Base-by-base conservation (phyloP, 2,113 vertebrate species). In the Peucedramus taeniatus region DNA sequence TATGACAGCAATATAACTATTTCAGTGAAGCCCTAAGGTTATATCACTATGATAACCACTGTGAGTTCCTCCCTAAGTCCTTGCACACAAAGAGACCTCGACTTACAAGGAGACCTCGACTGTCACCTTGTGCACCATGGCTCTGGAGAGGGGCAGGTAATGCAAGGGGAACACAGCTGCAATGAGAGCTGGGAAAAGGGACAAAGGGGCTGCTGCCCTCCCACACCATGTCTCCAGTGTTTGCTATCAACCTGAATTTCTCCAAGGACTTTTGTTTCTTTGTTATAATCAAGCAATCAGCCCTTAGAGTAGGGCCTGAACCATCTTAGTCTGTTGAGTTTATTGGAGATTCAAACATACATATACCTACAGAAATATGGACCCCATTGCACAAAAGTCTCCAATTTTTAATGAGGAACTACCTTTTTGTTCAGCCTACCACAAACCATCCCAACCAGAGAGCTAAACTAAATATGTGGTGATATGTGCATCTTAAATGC, bases 71-170 rank as follows among this genome's bases (percentile, higher is more conserved):
- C 33, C 12, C 7, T 23, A n/a, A 37, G 40, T 72, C 19, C 44
- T 64, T 50, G 26, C 5, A 6, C 2, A 1, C 15, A 5, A 53
- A 35, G 11, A n/a, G n/a, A n/a, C n/a, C n/a, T n/a, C n/a, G n/a
- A n/a, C n/a, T 63, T 77, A 71, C 31, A 53, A 68, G 40, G 16
- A 54, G 18, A 59, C 57, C 1, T 6, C 14, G 9, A 66, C 16
- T 3, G 0, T 37, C 33, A 40, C 23, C 33, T 42, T 6, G 3
- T 10, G 27, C 7, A 59, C 23, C 0, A 0, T 3, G 26, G 26
- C 10, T n/a, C 50, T 78, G 51, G 26, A 68, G 23, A 39, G 19
- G 7, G 76, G 28, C 17, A 68, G 44, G 69, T 21, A 68, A 44
- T 2, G 3, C 0, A 7, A 68, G 12, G 9, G 8, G 27, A 42